Conservation (phyloP, 35 echinoderm and acorn worm genomes). For the Anneissia japonica region DNA sequence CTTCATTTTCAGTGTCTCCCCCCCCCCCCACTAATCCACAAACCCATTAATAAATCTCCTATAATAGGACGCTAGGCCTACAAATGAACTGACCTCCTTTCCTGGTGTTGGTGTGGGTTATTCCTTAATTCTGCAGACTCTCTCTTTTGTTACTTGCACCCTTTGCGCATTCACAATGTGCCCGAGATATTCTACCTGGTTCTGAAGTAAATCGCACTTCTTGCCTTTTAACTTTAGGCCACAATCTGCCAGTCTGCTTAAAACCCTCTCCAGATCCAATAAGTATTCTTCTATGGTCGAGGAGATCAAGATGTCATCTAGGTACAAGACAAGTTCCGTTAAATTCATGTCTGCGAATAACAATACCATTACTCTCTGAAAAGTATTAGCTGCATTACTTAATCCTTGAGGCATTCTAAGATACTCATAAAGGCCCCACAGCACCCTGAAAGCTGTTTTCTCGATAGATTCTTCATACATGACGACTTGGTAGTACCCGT, state of each 20-base stretch:
- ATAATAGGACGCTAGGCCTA: neutral
- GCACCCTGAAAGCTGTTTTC: conserved; percentile 46
- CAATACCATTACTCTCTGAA: conserved; percentile 53
- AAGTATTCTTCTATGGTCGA: conserved; percentile 16
- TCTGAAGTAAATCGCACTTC: conserved; percentile 9
- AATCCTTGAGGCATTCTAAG: conserved; percentile 66
- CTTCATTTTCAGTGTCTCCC: conserved; percentile 4
- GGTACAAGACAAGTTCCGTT: neutral
- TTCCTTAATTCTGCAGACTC: neutral
- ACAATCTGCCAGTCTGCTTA: neutral
- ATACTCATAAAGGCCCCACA: conserved; percentile 58
- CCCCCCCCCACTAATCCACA: neutral
- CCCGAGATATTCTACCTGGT: conserved; percentile 2
- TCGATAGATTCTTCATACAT: conserved; percentile 35
- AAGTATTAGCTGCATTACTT: conserved; percentile 58
- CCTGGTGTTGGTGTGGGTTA: conserved; percentile 11
- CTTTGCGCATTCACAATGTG: conserved; percentile 1
- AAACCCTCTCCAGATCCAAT: neutral
- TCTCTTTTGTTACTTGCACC: neutral
- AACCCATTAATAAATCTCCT: neutral
- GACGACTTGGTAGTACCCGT: conserved; percentile 55
- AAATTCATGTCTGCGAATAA: conserved; percentile 63
- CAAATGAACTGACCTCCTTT: neutral
- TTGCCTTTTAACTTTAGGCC: conserved; percentile 33
- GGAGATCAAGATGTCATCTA: neutral